These are phyloP conservation scores for Stichodactyla mertensii DNA, from an alignment of 64 coral and sea anemone species.

Conservation along the genomic window DNA sequence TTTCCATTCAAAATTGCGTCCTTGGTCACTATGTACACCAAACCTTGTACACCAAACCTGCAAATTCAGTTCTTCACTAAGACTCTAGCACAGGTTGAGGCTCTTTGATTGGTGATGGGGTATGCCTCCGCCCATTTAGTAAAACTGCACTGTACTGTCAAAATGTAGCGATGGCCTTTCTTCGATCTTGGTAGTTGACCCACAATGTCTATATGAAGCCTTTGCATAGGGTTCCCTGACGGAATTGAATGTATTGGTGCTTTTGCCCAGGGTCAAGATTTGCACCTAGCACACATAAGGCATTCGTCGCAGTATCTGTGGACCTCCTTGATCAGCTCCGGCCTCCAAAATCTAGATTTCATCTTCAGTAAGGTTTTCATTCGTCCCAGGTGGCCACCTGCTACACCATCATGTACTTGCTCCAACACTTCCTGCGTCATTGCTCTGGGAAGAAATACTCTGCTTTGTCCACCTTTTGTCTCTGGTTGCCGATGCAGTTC, in stretches of 20 bases:
- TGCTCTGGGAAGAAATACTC: slow-evolving; percentile 25
- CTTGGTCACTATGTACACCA: slow-evolving; percentile 36
- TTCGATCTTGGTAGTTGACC: slow-evolving; percentile 7
- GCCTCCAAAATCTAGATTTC: too few species aligned
- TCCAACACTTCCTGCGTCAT: not conserved
- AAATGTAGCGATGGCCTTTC: not conserved
- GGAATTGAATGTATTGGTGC: too few species aligned
- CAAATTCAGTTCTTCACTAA: not conserved
- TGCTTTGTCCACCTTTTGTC: not conserved
- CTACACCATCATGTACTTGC: slow-evolving; percentile 36
- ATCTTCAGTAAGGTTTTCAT: too few species aligned
- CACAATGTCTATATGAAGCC: slow-evolving; percentile 17
- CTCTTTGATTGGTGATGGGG: slow-evolving; percentile 25
- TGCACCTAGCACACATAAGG: too few species aligned
- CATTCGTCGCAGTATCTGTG: slow-evolving; percentile 27
- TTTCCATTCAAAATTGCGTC: slow-evolving; percentile 24
- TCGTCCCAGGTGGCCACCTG: slow-evolving; percentile 29
- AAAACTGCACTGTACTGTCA: slow-evolving; percentile 21
- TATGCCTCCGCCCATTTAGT: slow-evolving; percentile 36
- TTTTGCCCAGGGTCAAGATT: too few species aligned
- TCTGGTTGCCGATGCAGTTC: slow-evolving; percentile 21
- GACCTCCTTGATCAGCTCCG: slow-evolving; percentile 24
- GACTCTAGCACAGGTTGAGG: not conserved
- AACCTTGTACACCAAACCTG: not conserved
- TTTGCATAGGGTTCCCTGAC: slow-evolving; percentile 21